Evolutionary conservation across 2,113 vertebrate species (phyloP).

Genomic region (Sinocyclocheilus rhinocerous): DNA sequence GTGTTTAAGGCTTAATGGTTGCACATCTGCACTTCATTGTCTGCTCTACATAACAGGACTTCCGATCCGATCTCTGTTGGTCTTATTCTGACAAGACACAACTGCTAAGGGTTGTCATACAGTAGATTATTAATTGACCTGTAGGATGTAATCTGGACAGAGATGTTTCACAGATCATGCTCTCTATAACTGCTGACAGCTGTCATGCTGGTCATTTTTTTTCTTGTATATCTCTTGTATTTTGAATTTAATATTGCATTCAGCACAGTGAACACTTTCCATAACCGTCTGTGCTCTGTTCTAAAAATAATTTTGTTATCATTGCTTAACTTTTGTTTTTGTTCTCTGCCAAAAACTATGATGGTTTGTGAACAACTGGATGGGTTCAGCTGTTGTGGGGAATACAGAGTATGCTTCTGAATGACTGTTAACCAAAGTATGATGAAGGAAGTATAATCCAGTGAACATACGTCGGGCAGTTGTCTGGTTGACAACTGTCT

Average conservation of each 20-base stretch:
- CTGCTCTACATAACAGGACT: not conserved
- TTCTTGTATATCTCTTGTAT: not conserved
- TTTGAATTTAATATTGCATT: slow-evolving; percentile 35
- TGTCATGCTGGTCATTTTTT: not conserved
- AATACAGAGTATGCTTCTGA: slow-evolving; percentile 15
- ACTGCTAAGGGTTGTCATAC: not conserved
- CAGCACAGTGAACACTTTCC: slow-evolving; percentile 48
- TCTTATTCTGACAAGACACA: slow-evolving; percentile 7
- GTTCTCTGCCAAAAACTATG: no score
- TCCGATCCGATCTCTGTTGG: not conserved
- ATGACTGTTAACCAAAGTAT: not conserved
- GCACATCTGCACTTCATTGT: not conserved
- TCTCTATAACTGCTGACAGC: not conserved
- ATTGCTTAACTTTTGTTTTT: not conserved
- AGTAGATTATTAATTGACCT: not conserved
- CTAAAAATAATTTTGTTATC: slow-evolving; percentile 53
- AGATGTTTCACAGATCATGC: not conserved
- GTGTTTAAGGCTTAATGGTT: not conserved
- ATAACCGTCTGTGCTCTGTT: slow-evolving; percentile 55
- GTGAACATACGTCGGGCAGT: not conserved
- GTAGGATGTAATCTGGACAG: not conserved
- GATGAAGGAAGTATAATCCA: not conserved
- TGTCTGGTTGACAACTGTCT: slow-evolving; percentile 5
- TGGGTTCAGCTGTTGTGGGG: slow-evolving; percentile 30
- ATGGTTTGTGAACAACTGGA: slow-evolving; percentile 24